Evolutionary conservation across 2,888 invertebrate genomes (phyloP).

Genomic region (Cremastinae sp.): DNA sequence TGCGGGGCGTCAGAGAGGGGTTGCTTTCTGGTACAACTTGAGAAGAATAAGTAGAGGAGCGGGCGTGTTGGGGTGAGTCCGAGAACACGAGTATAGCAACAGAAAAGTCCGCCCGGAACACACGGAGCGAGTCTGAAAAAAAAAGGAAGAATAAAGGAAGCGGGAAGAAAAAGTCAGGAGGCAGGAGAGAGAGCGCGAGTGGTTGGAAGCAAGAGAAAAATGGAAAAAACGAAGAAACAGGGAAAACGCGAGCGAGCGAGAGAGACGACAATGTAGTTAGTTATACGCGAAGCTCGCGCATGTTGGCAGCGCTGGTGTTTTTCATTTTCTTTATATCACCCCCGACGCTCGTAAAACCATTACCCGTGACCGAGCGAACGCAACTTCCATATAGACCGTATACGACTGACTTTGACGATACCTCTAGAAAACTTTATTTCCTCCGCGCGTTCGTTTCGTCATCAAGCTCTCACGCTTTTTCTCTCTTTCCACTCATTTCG

Average conservation of each 20-base stretch:
- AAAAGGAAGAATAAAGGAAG: conserved; percentile 59
- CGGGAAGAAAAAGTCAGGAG: conserved; percentile 46
- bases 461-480: conserved; percentile 46
- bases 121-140: conserved; percentile 44
- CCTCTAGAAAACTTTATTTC: conserved; percentile 68
- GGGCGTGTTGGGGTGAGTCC: conserved; percentile 44
- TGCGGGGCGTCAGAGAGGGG: conserved; percentile 52
- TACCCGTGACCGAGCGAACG: conserved; percentile 90
- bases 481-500: conserved; percentile 35
- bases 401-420: conserved; percentile 75
- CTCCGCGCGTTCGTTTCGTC: conserved; percentile 66
- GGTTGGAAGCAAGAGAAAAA: conserved; percentile 49
- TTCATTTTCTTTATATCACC: conserved; percentile 95
- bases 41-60: conserved; percentile 72
- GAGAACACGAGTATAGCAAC: conserved; percentile 65
- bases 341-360: conserved; percentile 92
- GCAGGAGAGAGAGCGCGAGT: conserved; percentile 56
- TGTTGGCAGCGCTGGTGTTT: conserved; percentile 84
- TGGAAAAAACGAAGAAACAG: conserved; percentile 14
- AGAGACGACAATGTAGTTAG: conserved; percentile 73
- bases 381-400: conserved; percentile 75
- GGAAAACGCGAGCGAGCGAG: conserved; percentile 64
- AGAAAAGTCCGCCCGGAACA: conserved; percentile 46
- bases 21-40: conserved; percentile 71
- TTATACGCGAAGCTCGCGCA: conserved; percentile 76